Percentiles rank a stretch among this genome's conserved stretches.
Conservation (phyloP, 1,140 invertebrate species). For the Leptopilina clavipes region DNA sequence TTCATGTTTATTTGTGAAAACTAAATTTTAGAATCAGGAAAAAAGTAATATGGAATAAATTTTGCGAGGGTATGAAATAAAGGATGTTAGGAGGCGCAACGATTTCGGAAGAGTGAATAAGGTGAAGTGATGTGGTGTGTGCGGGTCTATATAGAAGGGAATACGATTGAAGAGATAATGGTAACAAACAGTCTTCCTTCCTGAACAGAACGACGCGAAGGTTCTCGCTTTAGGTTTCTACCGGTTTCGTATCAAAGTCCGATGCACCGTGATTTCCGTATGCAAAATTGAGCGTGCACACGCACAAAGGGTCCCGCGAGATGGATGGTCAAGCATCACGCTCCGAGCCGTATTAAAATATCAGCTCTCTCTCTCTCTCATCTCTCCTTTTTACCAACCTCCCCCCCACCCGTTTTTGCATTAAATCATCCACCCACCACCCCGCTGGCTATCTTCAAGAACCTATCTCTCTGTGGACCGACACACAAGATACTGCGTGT, state of each 20-base stretch:
- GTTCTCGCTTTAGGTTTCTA: conserved; percentile 40
- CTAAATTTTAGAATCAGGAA: no score
- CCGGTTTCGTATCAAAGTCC: conserved; percentile 45
- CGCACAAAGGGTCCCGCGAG: conserved; percentile 61
- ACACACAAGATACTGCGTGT: conserved; percentile 50
- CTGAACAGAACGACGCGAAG: conserved; percentile 61
- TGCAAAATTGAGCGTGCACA: conserved; percentile 69
- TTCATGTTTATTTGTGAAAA: no score
- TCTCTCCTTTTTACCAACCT: conserved; percentile 31
- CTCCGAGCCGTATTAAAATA: conserved; percentile 68
- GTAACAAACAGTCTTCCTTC: conserved; percentile 66
- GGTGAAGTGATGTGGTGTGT: no score
- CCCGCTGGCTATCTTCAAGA: conserved; percentile 65
- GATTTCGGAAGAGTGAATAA: conserved; percentile 40
- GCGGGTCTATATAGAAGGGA: conserved; percentile 43
- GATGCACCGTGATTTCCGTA: conserved; percentile 69
- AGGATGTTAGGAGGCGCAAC: no score
- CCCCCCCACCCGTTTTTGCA: conserved; percentile 53
- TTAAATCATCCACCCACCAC: conserved; percentile 66
- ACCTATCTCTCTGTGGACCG: conserved; percentile 65
- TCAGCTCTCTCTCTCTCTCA: conserved; percentile 54
- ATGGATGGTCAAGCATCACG: conserved; percentile 69
- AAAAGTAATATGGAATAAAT: no score
- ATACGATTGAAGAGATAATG: conserved; percentile 61
- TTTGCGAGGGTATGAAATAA: no score